These are phyloP conservation scores for Pristionchus mayeri DNA, from an alignment of 2,888 invertebrate genomes.

Conservation along the genomic window DNA sequence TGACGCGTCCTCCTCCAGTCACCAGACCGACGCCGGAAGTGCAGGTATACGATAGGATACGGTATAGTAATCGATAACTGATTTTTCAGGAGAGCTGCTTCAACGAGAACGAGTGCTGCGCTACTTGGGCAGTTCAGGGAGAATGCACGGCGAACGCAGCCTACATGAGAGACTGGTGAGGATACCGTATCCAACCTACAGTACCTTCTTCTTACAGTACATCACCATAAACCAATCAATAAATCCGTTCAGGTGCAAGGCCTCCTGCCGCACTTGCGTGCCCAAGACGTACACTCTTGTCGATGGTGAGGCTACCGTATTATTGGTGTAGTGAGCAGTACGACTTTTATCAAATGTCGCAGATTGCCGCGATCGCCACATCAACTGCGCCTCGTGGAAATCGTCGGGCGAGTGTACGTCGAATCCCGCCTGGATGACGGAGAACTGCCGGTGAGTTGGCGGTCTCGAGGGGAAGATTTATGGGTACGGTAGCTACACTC, in stretches of 20 bases:
- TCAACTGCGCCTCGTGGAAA: slow-evolving; percentile 67
- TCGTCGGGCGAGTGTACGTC: slow-evolving; percentile 67
- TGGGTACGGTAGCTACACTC: not conserved
- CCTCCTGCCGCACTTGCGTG: slow-evolving; percentile 43
- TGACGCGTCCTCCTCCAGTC: not conserved
- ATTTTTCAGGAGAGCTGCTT: slow-evolving; percentile 48
- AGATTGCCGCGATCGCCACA: slow-evolving; percentile 72
- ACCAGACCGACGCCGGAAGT: not conserved
- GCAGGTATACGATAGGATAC: no score
- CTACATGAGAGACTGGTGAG: slow-evolving; percentile 51
- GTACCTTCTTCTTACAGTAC: not conserved
- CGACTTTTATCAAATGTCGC: not conserved
- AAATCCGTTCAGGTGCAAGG: slow-evolving; percentile 43
- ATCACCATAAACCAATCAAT: not conserved
- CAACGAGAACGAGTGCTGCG: slow-evolving; percentile 53
- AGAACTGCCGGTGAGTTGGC: slow-evolving; percentile 34
- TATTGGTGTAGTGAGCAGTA: not conserved
- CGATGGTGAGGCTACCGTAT: slow-evolving; percentile 40
- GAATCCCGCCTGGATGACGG: slow-evolving; percentile 72
- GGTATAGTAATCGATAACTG: not conserved
- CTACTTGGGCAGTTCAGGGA: slow-evolving; percentile 44
- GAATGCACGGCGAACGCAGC: slow-evolving; percentile 47
- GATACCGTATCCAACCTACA: not conserved
- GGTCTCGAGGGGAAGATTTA: not conserved
- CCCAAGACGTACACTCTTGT: slow-evolving; percentile 22